These are phyloP conservation scores for Thermophis baileyi DNA, from an alignment of 2,113 vertebrate genomes.

Conservation along the genomic window DNA sequence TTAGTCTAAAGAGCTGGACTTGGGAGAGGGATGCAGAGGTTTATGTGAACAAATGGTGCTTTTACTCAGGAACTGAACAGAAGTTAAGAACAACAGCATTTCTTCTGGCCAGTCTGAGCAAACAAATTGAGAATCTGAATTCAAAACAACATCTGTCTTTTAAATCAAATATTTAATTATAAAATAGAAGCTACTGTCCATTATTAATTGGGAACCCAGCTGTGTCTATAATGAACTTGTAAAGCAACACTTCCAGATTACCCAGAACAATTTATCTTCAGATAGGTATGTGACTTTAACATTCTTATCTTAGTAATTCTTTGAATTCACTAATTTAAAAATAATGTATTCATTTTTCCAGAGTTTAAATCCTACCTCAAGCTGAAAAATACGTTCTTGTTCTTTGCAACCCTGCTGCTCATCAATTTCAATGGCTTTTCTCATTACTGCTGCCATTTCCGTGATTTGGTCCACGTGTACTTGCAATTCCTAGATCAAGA, in stretches of 20 bases:
- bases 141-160: neutral
- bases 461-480: constrained; percentile 94
- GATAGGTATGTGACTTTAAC: neutral
- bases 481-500: constrained; percentile 82
- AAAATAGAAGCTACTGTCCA: neutral
- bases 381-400: constrained; percentile 88
- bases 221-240: neutral
- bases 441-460: constrained; percentile 98
- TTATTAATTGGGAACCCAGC: neutral
- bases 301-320: neutral
- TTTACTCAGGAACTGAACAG: neutral
- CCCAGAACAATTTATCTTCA: neutral
- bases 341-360: neutral
- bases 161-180: neutral
- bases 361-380: constrained; percentile 76
- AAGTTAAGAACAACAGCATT: neutral
- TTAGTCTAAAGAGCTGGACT: neutral
- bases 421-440: constrained; percentile 92
- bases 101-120: neutral
- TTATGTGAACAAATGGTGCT: neutral
- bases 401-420: constrained; percentile 86
- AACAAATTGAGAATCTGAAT: neutral
- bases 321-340: neutral
- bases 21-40: neutral
- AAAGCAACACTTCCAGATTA: neutral